Base-by-base conservation (phyloP, 2,113 vertebrate species). In the Blennius ocellaris region DNA sequence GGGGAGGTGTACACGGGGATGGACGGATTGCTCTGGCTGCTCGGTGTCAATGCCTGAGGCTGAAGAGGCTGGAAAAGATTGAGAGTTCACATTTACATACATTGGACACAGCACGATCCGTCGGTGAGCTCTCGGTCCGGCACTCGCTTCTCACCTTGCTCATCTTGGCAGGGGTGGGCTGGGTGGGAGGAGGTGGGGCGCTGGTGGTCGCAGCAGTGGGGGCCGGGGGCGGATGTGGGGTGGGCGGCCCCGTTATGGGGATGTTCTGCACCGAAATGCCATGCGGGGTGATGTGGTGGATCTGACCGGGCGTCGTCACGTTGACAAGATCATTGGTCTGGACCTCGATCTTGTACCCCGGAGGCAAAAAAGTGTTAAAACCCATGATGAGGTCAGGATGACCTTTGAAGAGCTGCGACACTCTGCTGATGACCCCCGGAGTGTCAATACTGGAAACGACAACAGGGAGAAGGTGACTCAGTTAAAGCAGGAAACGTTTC, bases 361-460 rank as follows among this genome's bases (percentile, higher is more conserved):
- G 98, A 0, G 98, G 98, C 83, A 99, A 92, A 92, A 99, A 99
- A 44, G 98, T 99, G 89, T 99, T 99, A 89, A 99, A 99, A 57
- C 98, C 98, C 98, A 99, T 99, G 81, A 99, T 99, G 87, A 99
- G 91, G 82, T 99, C 98, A 0, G 98, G 97, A 83, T 99, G 98
- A 76, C 98, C 98, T 92, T 99, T 99, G 89, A 99, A 99, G 47
- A 99, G 95, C 91, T 99, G 97, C 0, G 97, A 99, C 21, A 99
- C 98, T 0, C 98, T 94, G 93, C 96, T 99, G 91, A 99, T 99
- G 88, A 99, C 98, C 14, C 98, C 98, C 0, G 98, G 98, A 60
- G 98, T 99, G 90, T 99, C 98, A 9, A 99, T 99, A 82, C 98
- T 99, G 81, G 5, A 45, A 3, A 82, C 1, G 55, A 10, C 47